Percentiles rank a stretch among this genome's conserved stretches.
Evolutionary conservation across 1,140 invertebrate species (phyloP).

Genomic region (Drosophila melanica): DNA sequence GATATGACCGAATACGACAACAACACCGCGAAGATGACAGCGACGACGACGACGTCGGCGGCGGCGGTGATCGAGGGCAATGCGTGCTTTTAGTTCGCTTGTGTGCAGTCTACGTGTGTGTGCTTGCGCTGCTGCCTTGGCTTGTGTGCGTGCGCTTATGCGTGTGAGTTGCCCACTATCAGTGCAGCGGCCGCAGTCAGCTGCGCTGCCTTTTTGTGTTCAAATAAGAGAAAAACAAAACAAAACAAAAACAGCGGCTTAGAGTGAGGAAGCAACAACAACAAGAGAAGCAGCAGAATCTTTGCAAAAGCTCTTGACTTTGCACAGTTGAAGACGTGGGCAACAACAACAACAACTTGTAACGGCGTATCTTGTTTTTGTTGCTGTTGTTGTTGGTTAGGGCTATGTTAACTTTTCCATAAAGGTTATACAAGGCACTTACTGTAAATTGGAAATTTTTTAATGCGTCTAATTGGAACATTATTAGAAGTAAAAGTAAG

Average conservation of each 20-base stretch:
- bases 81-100: slow-evolving; percentile 9
- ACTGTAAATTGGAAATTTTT: not conserved
- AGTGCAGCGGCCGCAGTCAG: slow-evolving; percentile 31
- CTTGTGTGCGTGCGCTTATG: slow-evolving; percentile 16
- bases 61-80: slow-evolving; percentile 19
- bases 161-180: slow-evolving; percentile 40
- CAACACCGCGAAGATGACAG: slow-evolving; percentile 64
- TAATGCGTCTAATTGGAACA: not conserved
- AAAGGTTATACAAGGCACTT: not conserved
- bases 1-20: slow-evolving; percentile 80
- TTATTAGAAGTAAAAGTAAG: not conserved
- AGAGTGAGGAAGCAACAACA: not conserved
- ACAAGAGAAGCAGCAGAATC: slow-evolving; percentile 3
- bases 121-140: slow-evolving; percentile 25
- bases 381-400: slow-evolving; percentile 1
- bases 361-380: slow-evolving; percentile 19
- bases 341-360: slow-evolving; percentile 23
- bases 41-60: slow-evolving; percentile 14
- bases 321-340: slow-evolving; percentile 21
- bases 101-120: slow-evolving; percentile 20
- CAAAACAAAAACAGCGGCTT: slow-evolving; percentile 25
- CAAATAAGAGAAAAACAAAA: slow-evolving; percentile 5
- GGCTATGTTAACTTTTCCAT: slow-evolving; percentile 3
- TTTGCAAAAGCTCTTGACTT: slow-evolving; percentile 34
- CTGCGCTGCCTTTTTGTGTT: slow-evolving; percentile 18